A percentile compares a stretch with the other conserved stretches of the same genome.
These are phyloP conservation scores for Muscicapa adusta DNA, from an alignment of 2,113 vertebrate species.

Conservation along the genomic window DNA sequence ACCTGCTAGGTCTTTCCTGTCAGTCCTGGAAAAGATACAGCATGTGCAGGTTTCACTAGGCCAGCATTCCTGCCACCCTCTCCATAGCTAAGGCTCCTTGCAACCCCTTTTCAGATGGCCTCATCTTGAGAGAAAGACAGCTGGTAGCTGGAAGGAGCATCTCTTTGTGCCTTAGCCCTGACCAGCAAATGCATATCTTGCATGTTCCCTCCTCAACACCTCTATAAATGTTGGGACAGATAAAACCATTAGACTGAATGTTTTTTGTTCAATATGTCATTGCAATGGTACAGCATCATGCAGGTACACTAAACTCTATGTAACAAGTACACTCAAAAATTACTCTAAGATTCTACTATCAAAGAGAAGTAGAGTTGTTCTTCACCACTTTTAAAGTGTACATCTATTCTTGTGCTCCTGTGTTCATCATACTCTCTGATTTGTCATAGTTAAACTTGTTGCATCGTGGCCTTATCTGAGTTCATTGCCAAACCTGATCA, in stretches of 20 bases:
- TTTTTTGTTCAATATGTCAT: not conserved
- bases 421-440: not conserved
- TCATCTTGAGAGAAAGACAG: not conserved
- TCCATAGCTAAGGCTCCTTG: not conserved
- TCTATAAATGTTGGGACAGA: not conserved
- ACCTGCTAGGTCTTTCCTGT: not conserved
- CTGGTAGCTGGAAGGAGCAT: not conserved
- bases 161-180: not conserved
- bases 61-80: not conserved
- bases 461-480: not conserved
- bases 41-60: not conserved
- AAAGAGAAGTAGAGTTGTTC: not conserved
- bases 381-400: not conserved
- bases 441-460: not conserved
- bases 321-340: not conserved
- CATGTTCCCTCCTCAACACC: not conserved
- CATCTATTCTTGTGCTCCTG: not conserved
- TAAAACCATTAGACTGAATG: not conserved
- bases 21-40: not conserved
- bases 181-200: not conserved
- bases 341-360: not conserved
- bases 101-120: not conserved
- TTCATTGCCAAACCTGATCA: not conserved
- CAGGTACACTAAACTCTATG: not conserved
- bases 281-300: not conserved